Evolutionary conservation across 2,113 vertebrate genomes (phyloP).

Genomic region (Acinonyx jubatus): DNA sequence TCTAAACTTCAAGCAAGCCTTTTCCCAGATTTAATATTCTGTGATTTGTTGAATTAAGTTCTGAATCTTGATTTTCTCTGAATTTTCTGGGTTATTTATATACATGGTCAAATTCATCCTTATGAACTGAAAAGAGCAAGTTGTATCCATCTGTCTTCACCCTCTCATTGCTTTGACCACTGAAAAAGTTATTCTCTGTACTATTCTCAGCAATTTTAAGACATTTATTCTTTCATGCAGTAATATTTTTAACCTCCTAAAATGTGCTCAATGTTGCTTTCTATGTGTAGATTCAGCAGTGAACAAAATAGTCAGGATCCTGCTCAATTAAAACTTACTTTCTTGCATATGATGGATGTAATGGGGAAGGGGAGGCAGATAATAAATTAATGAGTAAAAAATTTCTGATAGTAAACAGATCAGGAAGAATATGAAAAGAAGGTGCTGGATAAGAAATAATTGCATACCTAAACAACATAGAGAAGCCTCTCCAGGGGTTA

Average conservation of each 20-base stretch:
- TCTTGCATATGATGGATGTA: not conserved
- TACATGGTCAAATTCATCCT: not conserved
- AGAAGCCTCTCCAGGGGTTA: not conserved
- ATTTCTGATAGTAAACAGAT: not conserved
- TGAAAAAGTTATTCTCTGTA: not conserved
- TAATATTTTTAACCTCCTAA: not conserved
- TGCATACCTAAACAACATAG: not conserved
- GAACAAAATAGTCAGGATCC: not conserved
- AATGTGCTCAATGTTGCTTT: not conserved
- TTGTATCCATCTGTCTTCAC: not conserved
- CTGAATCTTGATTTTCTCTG: not conserved
- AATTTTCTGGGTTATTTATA: not conserved
- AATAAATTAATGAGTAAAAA: not conserved
- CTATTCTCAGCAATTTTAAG: not conserved
- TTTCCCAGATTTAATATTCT: not conserved
- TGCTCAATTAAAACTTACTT: not conserved
- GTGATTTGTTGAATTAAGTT: not conserved
- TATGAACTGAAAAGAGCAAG: not conserved
- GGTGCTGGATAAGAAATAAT: not conserved
- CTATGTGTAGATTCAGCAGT: not conserved
- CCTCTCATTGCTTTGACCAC: not conserved
- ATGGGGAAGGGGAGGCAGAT: not conserved
- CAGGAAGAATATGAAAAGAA: not conserved
- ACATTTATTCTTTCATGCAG: not conserved
- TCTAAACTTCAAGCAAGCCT: not conserved